These are phyloP conservation scores for Trichosurus vulpecula DNA, from an alignment of 2,797 vertebrate species.

Conservation along the genomic window DNA sequence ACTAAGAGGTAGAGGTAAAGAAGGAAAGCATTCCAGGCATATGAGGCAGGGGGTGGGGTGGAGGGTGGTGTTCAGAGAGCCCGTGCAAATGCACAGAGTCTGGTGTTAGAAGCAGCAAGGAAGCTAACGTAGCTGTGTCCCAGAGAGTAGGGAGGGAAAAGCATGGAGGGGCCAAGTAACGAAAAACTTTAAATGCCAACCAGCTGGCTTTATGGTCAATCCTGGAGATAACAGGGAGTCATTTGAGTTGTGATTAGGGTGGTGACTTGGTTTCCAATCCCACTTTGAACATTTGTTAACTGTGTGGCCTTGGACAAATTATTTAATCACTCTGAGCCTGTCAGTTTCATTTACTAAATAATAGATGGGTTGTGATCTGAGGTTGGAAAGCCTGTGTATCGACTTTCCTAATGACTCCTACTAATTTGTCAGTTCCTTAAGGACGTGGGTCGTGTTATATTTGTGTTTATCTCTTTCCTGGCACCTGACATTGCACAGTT, in stretches of 20 bases:
- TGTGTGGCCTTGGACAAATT: constrained; percentile 43
- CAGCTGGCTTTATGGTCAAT: not conserved
- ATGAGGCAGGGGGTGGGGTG: no score
- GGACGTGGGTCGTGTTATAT: not conserved
- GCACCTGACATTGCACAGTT: not conserved
- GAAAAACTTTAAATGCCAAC: no score
- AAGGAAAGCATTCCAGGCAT: not conserved
- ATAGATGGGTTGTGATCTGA: not conserved
- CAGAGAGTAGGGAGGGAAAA: no score
- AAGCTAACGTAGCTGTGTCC: not conserved
- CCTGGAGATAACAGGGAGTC: not conserved
- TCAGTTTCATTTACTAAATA: constrained; percentile 41
- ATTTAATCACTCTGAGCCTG: constrained; percentile 29
- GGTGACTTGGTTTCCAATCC: not conserved
- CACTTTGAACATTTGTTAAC: not conserved
- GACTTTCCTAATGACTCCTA: not conserved
- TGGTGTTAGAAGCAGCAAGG: not conserved
- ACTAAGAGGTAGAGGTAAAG: not conserved
- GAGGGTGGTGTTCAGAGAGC: no score
- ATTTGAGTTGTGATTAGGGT: not conserved
- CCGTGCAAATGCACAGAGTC: not conserved
- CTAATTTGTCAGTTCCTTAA: not conserved
- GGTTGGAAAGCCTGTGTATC: constrained; percentile 6
- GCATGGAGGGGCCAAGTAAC: not conserved
- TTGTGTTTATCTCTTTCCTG: not conserved